Evolutionary conservation across 2,797 vertebrate genomes (phyloP).

Genomic region (Enteromius mattozi): DNA sequence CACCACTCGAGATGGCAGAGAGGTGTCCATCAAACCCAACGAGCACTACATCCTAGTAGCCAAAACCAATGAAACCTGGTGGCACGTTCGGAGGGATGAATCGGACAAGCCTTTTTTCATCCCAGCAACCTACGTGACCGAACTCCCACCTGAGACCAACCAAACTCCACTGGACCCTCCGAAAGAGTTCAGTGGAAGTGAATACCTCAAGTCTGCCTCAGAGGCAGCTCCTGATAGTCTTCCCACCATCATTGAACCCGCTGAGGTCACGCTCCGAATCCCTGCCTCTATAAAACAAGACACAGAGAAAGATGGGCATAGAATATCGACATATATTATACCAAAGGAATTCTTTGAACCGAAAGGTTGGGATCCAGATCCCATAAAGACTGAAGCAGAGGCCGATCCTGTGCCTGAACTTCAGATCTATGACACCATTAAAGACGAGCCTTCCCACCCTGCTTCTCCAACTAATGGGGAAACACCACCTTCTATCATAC

Average conservation of each 20-base stretch:
- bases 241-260: neutral
- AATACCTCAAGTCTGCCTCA: slow-evolving; percentile 13
- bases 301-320: slow-evolving; percentile 36
- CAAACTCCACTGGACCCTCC: slow-evolving; percentile 12
- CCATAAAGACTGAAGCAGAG: neutral
- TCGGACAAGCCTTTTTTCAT: slow-evolving; percentile 86
- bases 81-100: slow-evolving; percentile 88
- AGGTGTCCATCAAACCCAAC: slow-evolving; percentile 87
- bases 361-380: slow-evolving; percentile 9
- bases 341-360: slow-evolving; percentile 52
- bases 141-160: slow-evolving; percentile 64
- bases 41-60: slow-evolving; percentile 89
- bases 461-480: slow-evolving; percentile 6
- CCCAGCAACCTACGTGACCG: slow-evolving; percentile 90
- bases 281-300: neutral
- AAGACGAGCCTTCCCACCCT: neutral
- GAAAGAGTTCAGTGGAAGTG: neutral
- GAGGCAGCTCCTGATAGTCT: slow-evolving; percentile 16
- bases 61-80: slow-evolving; percentile 94
- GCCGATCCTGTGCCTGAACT: neutral
- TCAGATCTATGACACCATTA: neutral
- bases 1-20: slow-evolving; percentile 83
- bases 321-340: slow-evolving; percentile 70
- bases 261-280: neutral
- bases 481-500: neutral